Conservation (phyloP, 2,797 vertebrate genomes). For the Neosilurus hyrtlii region DNA sequence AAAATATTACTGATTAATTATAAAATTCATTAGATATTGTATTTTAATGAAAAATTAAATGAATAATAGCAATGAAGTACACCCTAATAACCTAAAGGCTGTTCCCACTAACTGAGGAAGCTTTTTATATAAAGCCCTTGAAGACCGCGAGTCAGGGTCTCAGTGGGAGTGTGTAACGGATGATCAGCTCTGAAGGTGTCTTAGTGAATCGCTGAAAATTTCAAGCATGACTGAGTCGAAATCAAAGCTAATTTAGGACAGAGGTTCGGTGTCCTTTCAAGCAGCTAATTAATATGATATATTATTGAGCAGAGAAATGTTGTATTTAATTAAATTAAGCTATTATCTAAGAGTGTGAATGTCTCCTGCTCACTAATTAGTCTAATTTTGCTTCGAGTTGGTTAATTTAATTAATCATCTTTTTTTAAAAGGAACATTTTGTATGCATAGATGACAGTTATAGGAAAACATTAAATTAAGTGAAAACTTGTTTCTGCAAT, state of each 20-base stretch:
- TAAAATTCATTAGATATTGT: neutral
- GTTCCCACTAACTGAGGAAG: neutral
- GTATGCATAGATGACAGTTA: constrained; percentile 38
- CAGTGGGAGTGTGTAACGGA: neutral
- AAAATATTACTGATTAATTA: neutral
- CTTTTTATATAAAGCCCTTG: neutral
- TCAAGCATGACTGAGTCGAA: constrained; percentile 49
- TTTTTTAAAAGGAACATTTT: constrained; percentile 39
- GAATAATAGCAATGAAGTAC: neutral
- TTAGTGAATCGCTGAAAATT: constrained; percentile 13
- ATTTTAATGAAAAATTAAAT: neutral
- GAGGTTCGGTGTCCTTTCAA: constrained; percentile 55
- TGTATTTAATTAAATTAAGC: constrained; percentile 57
- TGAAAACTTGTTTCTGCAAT: neutral
- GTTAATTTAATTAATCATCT: constrained; percentile 52
- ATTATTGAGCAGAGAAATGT: constrained; percentile 43
- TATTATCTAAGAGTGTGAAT: constrained; percentile 48
- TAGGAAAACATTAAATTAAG: constrained; percentile 23
- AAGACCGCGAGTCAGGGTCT: neutral
- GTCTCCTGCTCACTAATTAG: constrained; percentile 52
- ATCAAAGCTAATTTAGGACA: constrained; percentile 57
- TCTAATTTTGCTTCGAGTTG: constrained; percentile 45
- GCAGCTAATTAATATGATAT: constrained; percentile 55
- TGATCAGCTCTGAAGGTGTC: constrained; percentile 10
- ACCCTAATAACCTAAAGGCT: neutral